Evolutionary conservation across 2,797 vertebrate genomes (phyloP).

Genomic region (Phrynocephalus vlangalii): DNA sequence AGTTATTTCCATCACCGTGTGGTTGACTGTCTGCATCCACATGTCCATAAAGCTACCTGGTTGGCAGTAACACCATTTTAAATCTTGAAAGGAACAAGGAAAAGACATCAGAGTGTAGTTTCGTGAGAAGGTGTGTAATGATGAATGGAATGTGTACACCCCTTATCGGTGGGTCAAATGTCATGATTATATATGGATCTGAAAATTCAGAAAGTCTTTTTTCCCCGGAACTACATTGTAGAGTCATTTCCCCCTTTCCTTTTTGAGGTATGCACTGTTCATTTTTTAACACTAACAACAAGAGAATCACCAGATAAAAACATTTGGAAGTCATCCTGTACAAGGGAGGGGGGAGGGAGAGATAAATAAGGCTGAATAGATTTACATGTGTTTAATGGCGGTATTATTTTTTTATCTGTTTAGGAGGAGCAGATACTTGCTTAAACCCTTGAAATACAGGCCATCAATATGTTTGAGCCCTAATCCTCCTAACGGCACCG

Average conservation of each 20-base stretch:
- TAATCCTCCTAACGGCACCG: slow-evolving; percentile 35
- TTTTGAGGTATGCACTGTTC: neutral
- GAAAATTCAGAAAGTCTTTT: neutral
- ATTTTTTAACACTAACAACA: neutral
- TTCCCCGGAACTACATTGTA: neutral
- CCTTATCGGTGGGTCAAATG: neutral
- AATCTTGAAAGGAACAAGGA: slow-evolving; percentile 1
- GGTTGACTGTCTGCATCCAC: too few species aligned
- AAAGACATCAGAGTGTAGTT: slow-evolving; percentile 41
- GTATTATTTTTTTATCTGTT: neutral
- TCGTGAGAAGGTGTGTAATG: neutral
- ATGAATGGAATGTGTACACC: slow-evolving; percentile 33
- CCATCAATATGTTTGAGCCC: slow-evolving; percentile 6
- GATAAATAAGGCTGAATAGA: too few species aligned
- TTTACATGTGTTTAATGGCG: neutral
- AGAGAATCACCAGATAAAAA: slow-evolving; percentile 2
- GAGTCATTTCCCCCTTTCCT: neutral
- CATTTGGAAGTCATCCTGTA: slow-evolving; percentile 18
- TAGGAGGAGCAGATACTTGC: neutral
- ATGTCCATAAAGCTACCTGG: too few species aligned
- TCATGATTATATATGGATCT: neutral
- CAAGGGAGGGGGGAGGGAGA: neutral
- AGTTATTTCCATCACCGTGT: slow-evolving; percentile 38
- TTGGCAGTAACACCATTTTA: slow-evolving; percentile 27
- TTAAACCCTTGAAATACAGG: slow-evolving; percentile 42